Base-by-base conservation (phyloP, 2,888 invertebrate genomes). In the Agrotis clavis region DNA sequence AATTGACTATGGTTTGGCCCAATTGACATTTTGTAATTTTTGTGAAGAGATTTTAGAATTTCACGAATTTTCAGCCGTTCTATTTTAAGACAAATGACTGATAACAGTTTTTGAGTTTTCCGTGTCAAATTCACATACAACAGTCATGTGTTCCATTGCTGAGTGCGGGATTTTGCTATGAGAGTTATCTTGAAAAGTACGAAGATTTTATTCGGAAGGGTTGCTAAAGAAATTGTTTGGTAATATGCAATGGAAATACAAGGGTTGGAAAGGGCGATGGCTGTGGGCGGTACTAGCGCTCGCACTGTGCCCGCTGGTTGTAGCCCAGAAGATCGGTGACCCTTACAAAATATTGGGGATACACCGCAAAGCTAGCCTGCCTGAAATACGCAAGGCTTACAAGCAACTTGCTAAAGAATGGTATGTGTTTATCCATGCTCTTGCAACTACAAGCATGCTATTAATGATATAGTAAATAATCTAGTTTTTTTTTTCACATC, bases 331-430 rank as follows among this genome's bases (percentile, higher is more conserved):
- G 81, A 95, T 97, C 89, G 97, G 97, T 93, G 98, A 99, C 96
- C 99, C 99, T 9, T 99, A 99, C 93, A 97, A 98, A 93, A 98
- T 98, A 89, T 96, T 99, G 75, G 98, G 98, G 11, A 96, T 99
- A 60, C 97, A 97, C 85, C 97, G 97, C 85, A 97, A 97, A 87
- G 98, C 99, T 14, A 97, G 97, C n/a, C 91, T 97, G 59, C 97
- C 97, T 82, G 99, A 99, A 88, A 98, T 99, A 84, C 97, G 99
- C 82, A 98, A 98, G 92, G 98, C 99, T 5, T 99, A 99, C 91
- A 98, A 98, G 91, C 97, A 98, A 91, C 96, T 99, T 81, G 99
- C 98, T 21, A 99, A 98, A 94, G 98, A 99, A 97, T 99, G 99
- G 99, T 98, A 93, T 95, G 94, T 90, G 50, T 67, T 63, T 68